Base-by-base conservation (phyloP, 2,888 invertebrate species). In the Scaptomyza cyrtandrae region DNA sequence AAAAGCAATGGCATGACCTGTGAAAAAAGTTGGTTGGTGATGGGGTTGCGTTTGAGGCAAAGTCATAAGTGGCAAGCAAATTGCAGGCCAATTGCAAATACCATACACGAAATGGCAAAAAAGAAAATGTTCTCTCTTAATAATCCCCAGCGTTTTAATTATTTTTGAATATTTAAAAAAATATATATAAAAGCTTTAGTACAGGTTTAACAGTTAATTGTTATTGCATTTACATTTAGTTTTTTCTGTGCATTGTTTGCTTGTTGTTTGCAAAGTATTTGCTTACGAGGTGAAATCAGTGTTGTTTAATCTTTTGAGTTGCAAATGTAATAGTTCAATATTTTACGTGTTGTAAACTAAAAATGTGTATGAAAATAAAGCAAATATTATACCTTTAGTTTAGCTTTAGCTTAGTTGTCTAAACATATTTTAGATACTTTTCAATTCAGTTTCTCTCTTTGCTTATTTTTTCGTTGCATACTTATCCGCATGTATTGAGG, bases 1-100 rank as follows among this genome's bases (percentile, higher is more conserved):
- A 57, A 70, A 66, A 66, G 53, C 66, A 65, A 60, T 59, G 39
- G 41, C 35, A 16, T 16, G 35, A 41, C 31, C 48, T 43, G 24
- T 54, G 27, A 35, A 46, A 39, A 14, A 7, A n/a, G 6, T 6
- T 41, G 35, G 35, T 0, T 4, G 13, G 16, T 6, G 6, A 4
- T 16, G 33, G 41, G 6, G 33, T 33, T 41, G 35, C 13, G 6
- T 9, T 41, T 5, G 27, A 24, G 31, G 49, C 31, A 16, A 16
- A 4, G 27, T n/a, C 7, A 37, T 3, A 24, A 35, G 48, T 31
- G 39, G 39, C 33, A 27, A 11, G 29, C 39, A 19, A 24, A 39
- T 10, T 39, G 27, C 27, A 49, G 33, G 14, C 43, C 46, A 61
- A 60, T 50, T 60, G 50, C 44, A 44, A 19, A 19, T 19, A 19